These are phyloP conservation scores for Nysson spinosus DNA, from an alignment of 2,888 invertebrate genomes.

Conservation along the genomic window DNA sequence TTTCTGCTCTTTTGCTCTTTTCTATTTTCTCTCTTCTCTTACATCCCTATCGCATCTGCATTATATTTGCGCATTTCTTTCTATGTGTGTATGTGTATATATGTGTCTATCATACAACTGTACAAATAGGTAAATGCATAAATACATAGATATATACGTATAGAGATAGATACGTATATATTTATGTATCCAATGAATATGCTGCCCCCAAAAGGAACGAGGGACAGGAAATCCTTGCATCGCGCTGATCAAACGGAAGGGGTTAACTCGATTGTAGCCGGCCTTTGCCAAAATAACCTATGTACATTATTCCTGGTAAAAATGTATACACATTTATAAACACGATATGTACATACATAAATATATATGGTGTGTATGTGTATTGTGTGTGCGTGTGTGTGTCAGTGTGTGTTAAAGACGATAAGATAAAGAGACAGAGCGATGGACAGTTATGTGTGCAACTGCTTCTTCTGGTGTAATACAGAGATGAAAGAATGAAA, in stretches of 20 bases:
- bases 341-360: constrained; percentile 17
- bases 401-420: neutral
- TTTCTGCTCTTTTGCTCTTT: neutral
- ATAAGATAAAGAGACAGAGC: neutral
- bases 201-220: too few relatives aligned
- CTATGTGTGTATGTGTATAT: neutral
- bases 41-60: too few relatives aligned
- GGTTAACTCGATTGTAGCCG: too few relatives aligned
- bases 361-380: constrained; percentile 17
- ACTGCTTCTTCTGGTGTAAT: too few relatives aligned
- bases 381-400: constrained; percentile 4
- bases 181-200: constrained; percentile 13
- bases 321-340: constrained; percentile 1
- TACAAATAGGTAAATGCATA: neutral
- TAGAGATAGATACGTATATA: neutral
- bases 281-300: too few relatives aligned
- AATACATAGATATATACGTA: constrained; percentile 12
- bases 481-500: too few relatives aligned
- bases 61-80: neutral
- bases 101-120: too few relatives aligned
- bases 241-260: too few relatives aligned
- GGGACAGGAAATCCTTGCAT: too few relatives aligned
- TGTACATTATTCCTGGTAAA: constrained; percentile 8
- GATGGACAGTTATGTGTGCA: constrained; percentile 1
- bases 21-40: neutral